phyloP scores from a whole-genome alignment of 2,888 invertebrate genomes.

The Lasioglossum marginatum region DNA sequence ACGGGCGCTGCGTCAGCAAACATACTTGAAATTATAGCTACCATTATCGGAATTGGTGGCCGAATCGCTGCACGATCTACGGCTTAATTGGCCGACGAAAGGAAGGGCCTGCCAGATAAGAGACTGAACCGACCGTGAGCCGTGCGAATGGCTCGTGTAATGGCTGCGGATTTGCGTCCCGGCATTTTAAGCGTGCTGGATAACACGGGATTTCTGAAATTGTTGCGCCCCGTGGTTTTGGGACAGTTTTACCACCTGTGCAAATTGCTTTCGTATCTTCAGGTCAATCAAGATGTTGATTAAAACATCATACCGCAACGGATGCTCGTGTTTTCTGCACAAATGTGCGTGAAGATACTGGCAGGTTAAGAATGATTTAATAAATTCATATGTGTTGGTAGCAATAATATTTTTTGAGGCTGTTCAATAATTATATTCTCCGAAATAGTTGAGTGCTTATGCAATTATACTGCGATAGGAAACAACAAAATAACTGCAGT shows the following conservation, averaged over 20 bases:
- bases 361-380: neutral
- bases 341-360: neutral
- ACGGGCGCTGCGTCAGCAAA: constrained; percentile 44
- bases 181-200: neutral
- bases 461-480: too few species aligned
- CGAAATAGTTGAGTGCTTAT: too few species aligned
- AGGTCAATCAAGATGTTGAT: neutral
- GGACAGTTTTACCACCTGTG: neutral
- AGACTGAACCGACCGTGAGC: constrained; percentile 45
- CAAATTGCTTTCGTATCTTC: neutral
- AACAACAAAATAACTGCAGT: too few species aligned
- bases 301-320: neutral
- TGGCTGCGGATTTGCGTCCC: constrained; percentile 9
- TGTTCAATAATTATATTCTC: too few species aligned
- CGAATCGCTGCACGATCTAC: constrained; percentile 34
- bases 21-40: constrained; percentile 51
- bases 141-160: constrained; percentile 38
- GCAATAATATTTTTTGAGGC: too few species aligned
- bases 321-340: neutral
- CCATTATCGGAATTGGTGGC: constrained; percentile 64
- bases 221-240: neutral
- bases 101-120: constrained; percentile 50
- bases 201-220: constrained; percentile 11
- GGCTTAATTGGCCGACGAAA: constrained; percentile 67
- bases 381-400: too few species aligned